Conservation (phyloP, 2,888 invertebrate genomes). For the Gastracanthus pulcherrimus region DNA sequence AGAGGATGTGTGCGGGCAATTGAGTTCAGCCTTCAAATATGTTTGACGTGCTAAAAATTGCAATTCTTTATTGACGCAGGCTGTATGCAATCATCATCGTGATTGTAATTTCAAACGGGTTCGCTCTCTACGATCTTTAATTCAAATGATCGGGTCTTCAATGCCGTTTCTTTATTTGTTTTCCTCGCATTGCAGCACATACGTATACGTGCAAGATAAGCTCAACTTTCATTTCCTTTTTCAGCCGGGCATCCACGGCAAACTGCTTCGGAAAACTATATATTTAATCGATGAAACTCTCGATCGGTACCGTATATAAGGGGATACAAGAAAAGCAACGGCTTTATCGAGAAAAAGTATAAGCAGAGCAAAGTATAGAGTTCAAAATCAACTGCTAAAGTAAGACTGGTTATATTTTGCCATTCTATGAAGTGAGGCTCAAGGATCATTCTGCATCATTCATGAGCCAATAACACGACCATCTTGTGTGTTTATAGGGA, state of each 20-base stretch:
- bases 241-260: not conserved
- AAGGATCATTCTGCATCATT: not conserved
- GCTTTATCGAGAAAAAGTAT: too few relatives aligned
- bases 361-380: too few relatives aligned
- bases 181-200: not conserved
- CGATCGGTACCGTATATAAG: not conserved
- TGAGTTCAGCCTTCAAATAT: not conserved
- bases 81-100: not conserved
- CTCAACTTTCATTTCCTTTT: not conserved
- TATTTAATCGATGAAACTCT: not conserved
- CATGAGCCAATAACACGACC: not conserved
- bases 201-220: too few relatives aligned
- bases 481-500: too few relatives aligned
- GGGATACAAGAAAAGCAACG: not conserved
- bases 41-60: not conserved
- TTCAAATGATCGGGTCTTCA: slow-evolving; percentile 8
- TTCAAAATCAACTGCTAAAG: too few relatives aligned
- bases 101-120: slow-evolving; percentile 32
- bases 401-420: not conserved
- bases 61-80: not conserved
- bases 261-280: not conserved
- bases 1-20: not conserved
- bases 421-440: not conserved
- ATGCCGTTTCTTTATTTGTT: slow-evolving; percentile 16
- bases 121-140: not conserved